These are phyloP conservation scores for Blastobasis adustella DNA, from an alignment of 2,888 invertebrate species.

Conservation along the genomic window DNA sequence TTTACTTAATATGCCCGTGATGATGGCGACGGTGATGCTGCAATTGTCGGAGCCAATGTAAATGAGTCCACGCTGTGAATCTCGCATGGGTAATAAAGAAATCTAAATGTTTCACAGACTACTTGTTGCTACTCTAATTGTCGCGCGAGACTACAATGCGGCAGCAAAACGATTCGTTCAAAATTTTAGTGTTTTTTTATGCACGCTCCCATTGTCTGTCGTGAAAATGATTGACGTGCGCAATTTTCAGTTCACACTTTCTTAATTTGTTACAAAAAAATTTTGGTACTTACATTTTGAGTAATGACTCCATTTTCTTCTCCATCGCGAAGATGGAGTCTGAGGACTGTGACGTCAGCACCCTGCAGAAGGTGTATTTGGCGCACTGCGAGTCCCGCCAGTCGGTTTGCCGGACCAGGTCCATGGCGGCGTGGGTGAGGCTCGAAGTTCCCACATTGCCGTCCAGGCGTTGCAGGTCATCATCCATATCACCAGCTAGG, in stretches of 20 bases:
- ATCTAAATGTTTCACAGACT: too few relatives aligned
- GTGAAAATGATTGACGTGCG: too few relatives aligned
- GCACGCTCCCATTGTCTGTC: too few relatives aligned
- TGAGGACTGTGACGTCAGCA: conserved; percentile 79
- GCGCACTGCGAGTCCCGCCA: conserved; percentile 87
- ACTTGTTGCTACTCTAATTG: too few relatives aligned
- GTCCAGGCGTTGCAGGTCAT: conserved; percentile 57
- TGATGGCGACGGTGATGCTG: too few relatives aligned
- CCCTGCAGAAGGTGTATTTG: conserved; percentile 84
- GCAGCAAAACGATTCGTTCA: too few relatives aligned
- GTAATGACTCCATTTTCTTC: conserved; percentile 84
- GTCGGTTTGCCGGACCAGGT: conserved; percentile 69
- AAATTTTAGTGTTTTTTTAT: too few relatives aligned
- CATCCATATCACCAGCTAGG: conserved; percentile 52
- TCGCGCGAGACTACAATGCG: too few relatives aligned
- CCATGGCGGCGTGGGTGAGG: conserved; percentile 57
- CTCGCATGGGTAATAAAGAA: too few relatives aligned
- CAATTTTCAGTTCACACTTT: too few relatives aligned
- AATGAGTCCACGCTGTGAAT: too few relatives aligned
- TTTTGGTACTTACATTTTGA: conserved; percentile 80
- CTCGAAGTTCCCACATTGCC: conserved; percentile 33
- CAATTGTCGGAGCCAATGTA: too few relatives aligned
- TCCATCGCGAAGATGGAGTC: conserved; percentile 85
- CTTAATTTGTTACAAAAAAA: neutral
- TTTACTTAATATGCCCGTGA: conserved; percentile 1